phyloP scores from a whole-genome alignment of 2,797 vertebrate species.

The Amazona finschi region DNA sequence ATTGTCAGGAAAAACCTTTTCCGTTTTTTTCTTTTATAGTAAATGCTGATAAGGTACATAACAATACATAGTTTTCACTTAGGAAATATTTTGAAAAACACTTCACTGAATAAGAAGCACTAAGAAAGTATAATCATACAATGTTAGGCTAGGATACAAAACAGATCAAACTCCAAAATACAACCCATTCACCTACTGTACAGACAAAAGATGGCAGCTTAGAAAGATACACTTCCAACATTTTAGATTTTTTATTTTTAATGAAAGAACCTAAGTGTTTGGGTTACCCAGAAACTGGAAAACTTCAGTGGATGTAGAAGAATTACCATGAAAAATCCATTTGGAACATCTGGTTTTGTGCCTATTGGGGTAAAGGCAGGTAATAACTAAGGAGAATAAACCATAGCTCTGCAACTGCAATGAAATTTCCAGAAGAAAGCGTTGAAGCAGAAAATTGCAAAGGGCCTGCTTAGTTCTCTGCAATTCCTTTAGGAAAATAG shows the following conservation, averaged over 20 bases:
- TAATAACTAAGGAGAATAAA: not conserved
- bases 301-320: not conserved
- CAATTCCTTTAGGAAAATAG: not conserved
- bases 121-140: not conserved
- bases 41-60: not conserved
- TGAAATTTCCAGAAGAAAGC: not conserved
- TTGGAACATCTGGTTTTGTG: not conserved
- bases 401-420: not conserved
- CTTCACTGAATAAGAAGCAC: not conserved
- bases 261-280: not conserved
- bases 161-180: not conserved
- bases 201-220: not conserved
- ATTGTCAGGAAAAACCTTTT: not conserved
- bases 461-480: not conserved
- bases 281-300: not conserved
- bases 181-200: rapidly evolving
- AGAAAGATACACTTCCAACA: not conserved
- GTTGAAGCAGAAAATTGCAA: not conserved
- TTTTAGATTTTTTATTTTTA: not conserved
- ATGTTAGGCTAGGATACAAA: not conserved
- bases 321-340: not conserved
- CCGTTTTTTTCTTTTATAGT: not conserved
- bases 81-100: not conserved
- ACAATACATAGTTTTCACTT: not conserved
- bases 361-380: not conserved